Conservation (phyloP, 2,797 vertebrate species). For the Acanthurus tractus region DNA sequence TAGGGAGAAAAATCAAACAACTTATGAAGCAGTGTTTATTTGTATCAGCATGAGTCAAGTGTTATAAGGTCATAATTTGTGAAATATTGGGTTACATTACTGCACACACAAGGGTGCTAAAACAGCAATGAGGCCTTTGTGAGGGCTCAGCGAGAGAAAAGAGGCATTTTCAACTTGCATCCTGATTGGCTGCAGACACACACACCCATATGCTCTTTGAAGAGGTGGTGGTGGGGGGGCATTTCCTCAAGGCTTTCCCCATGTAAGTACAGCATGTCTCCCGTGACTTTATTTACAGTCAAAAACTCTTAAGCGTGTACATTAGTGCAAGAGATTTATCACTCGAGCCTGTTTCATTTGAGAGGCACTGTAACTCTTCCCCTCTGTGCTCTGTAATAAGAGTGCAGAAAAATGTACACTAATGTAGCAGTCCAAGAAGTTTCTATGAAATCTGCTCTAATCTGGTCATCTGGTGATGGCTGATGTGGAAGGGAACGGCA, state of each 20-base stretch:
- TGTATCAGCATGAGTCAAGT: slow-evolving; percentile 8
- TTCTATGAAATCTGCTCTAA: slow-evolving; percentile 69
- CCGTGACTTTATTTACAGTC: slow-evolving; percentile 84
- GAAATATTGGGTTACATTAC: slow-evolving; percentile 32
- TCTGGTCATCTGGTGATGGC: slow-evolving; percentile 67
- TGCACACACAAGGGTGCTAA: slow-evolving; percentile 19
- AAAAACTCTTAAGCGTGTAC: slow-evolving; percentile 77
- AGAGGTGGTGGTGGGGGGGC: slow-evolving; percentile 39
- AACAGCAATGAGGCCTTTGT: slow-evolving; percentile 28
- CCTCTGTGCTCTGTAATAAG: slow-evolving; percentile 73
- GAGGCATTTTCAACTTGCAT: slow-evolving; percentile 31
- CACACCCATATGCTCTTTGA: slow-evolving; percentile 69
- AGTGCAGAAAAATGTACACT: slow-evolving; percentile 76
- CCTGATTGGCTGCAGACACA: slow-evolving; percentile 71
- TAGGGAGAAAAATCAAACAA: neutral
- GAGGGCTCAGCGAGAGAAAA: slow-evolving; percentile 11
- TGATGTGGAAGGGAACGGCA: slow-evolving; percentile 68
- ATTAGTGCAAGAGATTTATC: slow-evolving; percentile 83
- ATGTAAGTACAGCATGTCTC: slow-evolving; percentile 76
- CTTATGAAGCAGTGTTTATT: slow-evolving; percentile 1
- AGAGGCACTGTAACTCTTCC: slow-evolving; percentile 81
- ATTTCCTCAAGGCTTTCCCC: slow-evolving; percentile 74
- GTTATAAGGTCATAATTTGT: slow-evolving; percentile 23
- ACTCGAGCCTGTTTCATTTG: slow-evolving; percentile 77
- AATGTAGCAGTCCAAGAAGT: slow-evolving; percentile 73